These are phyloP conservation scores for Peromyscus polionotus DNA, from an alignment of 2,113 vertebrate genomes.

Conservation along the genomic window DNA sequence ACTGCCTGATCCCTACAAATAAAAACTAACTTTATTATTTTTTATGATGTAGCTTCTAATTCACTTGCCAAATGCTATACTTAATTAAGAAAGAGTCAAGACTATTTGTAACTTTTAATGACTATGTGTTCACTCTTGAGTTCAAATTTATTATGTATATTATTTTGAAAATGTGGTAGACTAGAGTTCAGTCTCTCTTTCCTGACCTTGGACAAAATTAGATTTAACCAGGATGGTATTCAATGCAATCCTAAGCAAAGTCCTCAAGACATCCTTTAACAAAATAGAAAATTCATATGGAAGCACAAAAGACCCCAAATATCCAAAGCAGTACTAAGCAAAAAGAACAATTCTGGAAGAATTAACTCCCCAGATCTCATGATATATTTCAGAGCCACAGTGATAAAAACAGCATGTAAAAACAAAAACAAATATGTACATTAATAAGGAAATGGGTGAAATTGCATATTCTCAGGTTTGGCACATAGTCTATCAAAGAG, in stretches of 20 bases:
- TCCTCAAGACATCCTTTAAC: neutral
- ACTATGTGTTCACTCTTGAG: neutral
- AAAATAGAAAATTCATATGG: neutral
- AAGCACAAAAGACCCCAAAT: neutral
- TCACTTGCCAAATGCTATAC: neutral
- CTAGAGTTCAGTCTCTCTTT: neutral
- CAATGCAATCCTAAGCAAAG: neutral
- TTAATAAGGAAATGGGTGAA: too few relatives aligned
- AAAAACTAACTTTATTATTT: neutral
- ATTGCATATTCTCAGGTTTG: too few relatives aligned
- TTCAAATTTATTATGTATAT: conserved; percentile 13
- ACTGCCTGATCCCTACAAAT: neutral
- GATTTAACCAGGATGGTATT: neutral
- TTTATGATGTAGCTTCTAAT: neutral
- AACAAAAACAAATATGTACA: neutral
- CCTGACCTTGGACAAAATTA: neutral
- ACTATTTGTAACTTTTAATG: neutral
- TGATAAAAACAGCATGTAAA: neutral
- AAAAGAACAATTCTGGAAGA: neutral
- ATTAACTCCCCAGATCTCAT: neutral
- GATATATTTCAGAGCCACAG: neutral
- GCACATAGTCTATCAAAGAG: neutral
- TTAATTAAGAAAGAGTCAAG: neutral
- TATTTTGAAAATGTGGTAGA: conserved; percentile 1
- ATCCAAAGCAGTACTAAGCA: neutral